These are phyloP conservation scores for Enteromius unitaeniatus DNA, from an alignment of 2,797 vertebrate species.

Conservation along the genomic window DNA sequence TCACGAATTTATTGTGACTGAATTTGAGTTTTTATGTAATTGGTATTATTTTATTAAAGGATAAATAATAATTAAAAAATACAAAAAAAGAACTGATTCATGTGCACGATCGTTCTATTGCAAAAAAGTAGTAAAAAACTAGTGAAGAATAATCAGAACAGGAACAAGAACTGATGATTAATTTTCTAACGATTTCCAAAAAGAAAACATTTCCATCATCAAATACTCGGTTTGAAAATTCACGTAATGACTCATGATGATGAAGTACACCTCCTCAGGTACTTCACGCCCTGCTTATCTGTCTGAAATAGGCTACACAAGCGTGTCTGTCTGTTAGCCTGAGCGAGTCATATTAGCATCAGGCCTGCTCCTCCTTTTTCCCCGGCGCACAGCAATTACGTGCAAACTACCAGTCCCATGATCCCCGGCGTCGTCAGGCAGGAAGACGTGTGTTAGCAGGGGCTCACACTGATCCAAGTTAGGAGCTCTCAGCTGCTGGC, in stretches of 20 bases:
- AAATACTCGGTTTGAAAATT: background rate
- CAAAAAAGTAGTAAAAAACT: background rate
- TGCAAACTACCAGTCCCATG: slow-evolving; percentile 81
- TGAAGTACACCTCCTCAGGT: background rate
- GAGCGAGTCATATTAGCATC: background rate
- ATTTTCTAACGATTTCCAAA: background rate
- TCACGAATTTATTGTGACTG: background rate
- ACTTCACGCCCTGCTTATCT: background rate
- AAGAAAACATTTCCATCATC: background rate
- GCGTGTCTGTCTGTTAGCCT: background rate
- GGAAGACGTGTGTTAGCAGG: slow-evolving; percentile 83
- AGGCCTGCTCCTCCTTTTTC: slow-evolving; percentile 23
- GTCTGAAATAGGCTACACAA: background rate
- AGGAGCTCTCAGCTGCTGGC: slow-evolving; percentile 91
- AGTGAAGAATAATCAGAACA: background rate
- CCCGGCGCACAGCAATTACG: slow-evolving; percentile 35
- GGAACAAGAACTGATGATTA: background rate
- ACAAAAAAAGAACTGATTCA: too few species aligned
- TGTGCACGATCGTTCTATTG: background rate
- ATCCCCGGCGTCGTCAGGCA: slow-evolving; percentile 74
- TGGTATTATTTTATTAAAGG: background rate
- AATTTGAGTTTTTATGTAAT: background rate
- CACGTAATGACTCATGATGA: background rate
- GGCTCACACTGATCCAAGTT: slow-evolving; percentile 87
- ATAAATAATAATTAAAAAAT: too few species aligned